Conservation (phyloP, 2,888 invertebrate genomes). For the Cantharis nigra region DNA sequence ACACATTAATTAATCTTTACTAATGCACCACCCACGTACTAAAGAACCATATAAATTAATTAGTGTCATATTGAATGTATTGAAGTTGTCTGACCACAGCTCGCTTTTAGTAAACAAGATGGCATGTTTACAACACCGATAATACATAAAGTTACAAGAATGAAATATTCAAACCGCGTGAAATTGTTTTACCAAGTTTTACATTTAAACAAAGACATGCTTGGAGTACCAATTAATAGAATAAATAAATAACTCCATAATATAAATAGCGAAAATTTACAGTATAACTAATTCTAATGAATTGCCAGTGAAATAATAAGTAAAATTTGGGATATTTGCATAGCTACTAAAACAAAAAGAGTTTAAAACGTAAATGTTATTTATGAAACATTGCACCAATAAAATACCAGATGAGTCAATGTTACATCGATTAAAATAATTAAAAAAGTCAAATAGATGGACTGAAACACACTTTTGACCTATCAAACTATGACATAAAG, state of each 20-base stretch:
- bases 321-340: background rate
- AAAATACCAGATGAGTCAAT: slow-evolving; percentile 29
- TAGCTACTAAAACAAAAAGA: background rate
- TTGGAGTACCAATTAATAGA: background rate
- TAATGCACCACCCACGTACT: background rate
- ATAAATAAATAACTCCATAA: background rate
- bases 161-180: background rate
- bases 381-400: slow-evolving; percentile 22
- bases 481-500: background rate
- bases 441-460: slow-evolving; percentile 26
- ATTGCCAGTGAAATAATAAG: background rate
- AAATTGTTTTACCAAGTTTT: background rate
- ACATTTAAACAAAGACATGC: background rate
- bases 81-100: background rate
- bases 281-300: background rate
- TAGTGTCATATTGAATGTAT: background rate
- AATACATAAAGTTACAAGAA: background rate
- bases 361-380: background rate
- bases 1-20: background rate
- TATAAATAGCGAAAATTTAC: background rate
- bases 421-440: slow-evolving; percentile 31
- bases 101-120: background rate
- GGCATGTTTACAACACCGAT: background rate
- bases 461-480: slow-evolving; percentile 19
- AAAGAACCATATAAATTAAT: background rate